A percentile compares a stretch with the other conserved stretches of the same genome.
These are phyloP conservation scores for Drosophila mulleri DNA, from an alignment of 2,888 invertebrate species.

Conservation along the genomic window DNA sequence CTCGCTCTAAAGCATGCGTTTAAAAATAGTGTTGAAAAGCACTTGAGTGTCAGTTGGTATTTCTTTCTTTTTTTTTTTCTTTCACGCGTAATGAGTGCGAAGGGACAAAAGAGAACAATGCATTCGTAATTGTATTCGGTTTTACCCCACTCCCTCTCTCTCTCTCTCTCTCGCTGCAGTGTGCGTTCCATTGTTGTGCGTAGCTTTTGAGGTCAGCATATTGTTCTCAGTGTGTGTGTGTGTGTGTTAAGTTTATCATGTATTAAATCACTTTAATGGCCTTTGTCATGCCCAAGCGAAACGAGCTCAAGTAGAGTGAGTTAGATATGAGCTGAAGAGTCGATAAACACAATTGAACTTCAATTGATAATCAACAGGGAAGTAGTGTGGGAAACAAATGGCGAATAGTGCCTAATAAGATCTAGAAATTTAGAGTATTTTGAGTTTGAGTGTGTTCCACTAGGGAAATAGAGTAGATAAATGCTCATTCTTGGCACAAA, in stretches of 20 bases:
- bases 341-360: slow-evolving; percentile 24
- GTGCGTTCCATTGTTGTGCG: slow-evolving; percentile 59
- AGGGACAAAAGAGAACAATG: slow-evolving; percentile 71
- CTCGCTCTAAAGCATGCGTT: background rate
- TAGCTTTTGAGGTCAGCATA: slow-evolving; percentile 53
- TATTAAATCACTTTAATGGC: slow-evolving; percentile 76
- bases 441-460: background rate
- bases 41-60: slow-evolving; percentile 66
- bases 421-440: background rate
- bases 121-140: slow-evolving; percentile 72
- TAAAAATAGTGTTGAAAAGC: slow-evolving; percentile 62
- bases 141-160: slow-evolving; percentile 7
- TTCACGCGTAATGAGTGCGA: slow-evolving; percentile 56
- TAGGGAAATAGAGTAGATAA: background rate
- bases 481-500: background rate
- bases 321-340: slow-evolving; percentile 16
- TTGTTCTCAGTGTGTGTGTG: slow-evolving; percentile 44
- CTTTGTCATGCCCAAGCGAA: slow-evolving; percentile 41
- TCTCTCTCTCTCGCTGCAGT: slow-evolving; percentile 28
- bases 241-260: slow-evolving; percentile 67
- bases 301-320: slow-evolving; percentile 19
- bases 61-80: slow-evolving; percentile 24
- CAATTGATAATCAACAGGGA: slow-evolving; percentile 6
- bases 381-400: slow-evolving; percentile 5
- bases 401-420: background rate